Base-by-base conservation (phyloP, 2,113 vertebrate species). In the Axis porcinus region DNA sequence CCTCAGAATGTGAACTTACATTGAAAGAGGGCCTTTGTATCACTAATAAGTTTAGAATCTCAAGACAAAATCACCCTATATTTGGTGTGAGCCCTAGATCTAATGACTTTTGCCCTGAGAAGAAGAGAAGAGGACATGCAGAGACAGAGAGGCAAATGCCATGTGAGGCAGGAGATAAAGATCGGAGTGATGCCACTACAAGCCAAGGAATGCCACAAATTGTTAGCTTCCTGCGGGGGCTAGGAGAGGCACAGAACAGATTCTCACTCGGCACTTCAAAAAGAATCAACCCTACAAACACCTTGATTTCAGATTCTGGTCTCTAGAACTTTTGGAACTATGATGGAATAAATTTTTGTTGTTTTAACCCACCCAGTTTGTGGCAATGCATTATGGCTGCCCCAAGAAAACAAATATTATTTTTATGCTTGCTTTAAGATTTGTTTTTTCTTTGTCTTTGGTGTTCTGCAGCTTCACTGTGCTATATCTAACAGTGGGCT, bases 371-470 rank as follows among this genome's bases (percentile, higher is more conserved):
- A 55, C 30, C 8, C 30, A 57, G 15, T 86, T 94, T 89, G 30
- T 57, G 81, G 14, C 2, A 8, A 74, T 62, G 54, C 57, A 12
- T 57, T 94, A 91, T 14, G 28, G 21, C 13, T 81, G 21, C 25
- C 40, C 58, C 27, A 64, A 57, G 36, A 57, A 95, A 88, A 57
- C 19, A 40, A 45, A 52, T n/a, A 50, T 4, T 36, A 50, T 92
- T 85, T 93, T 50, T 55, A 52, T 54, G 52, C 74, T 58, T 70
- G 50, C 19, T 84, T 92, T 55, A 85, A 89, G 62, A 79, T 40
- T 86, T 8, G 36, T 50, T 88, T 88, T 96, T 45, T 12, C 91
- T 67, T 81, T 86, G 58, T 67, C 58, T 94, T n/a, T 64, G 28
- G 4, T 70, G 11, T 17, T 79, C 78, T 52, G 1, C 5, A 40